Evolutionary conservation across 2,113 vertebrate species (phyloP).

Genomic region (Zapornia atra): DNA sequence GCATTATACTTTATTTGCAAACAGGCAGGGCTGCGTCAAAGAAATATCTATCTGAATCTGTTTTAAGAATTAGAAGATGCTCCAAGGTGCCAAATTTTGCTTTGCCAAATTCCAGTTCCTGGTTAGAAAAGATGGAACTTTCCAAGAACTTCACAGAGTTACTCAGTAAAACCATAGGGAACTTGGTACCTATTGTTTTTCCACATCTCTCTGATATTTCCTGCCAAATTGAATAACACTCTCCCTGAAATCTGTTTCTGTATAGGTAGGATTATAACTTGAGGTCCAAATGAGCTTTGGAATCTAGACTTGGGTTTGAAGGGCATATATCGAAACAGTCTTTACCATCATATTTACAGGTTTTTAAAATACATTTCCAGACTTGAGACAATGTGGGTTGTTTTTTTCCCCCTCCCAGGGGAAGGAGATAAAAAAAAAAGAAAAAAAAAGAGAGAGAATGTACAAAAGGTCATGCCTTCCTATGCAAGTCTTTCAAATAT

Average conservation of each 20-base stretch:
- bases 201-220: background rate
- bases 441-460: background rate
- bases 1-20: background rate
- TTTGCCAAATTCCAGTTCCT: conserved; percentile 5
- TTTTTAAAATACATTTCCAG: background rate
- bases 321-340: background rate
- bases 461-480: background rate
- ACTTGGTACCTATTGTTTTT: conserved; percentile 13
- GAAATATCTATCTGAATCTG: background rate
- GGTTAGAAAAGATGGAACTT: conserved; percentile 14
- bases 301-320: background rate
- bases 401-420: background rate
- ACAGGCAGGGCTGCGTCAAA: background rate
- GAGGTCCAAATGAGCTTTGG: background rate
- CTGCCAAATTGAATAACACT: background rate
- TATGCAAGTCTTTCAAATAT: conserved; percentile 18
- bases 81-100: background rate
- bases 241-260: background rate
- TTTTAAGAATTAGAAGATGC: background rate
- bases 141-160: conserved; percentile 11
- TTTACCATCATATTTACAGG: background rate
- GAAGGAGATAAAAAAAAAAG: no score
- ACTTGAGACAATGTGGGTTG: background rate
- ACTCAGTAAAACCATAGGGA: background rate
- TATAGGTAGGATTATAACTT: background rate